These are phyloP conservation scores for Patella caerulea DNA, from an alignment of 2,888 invertebrate species.

Conservation along the genomic window DNA sequence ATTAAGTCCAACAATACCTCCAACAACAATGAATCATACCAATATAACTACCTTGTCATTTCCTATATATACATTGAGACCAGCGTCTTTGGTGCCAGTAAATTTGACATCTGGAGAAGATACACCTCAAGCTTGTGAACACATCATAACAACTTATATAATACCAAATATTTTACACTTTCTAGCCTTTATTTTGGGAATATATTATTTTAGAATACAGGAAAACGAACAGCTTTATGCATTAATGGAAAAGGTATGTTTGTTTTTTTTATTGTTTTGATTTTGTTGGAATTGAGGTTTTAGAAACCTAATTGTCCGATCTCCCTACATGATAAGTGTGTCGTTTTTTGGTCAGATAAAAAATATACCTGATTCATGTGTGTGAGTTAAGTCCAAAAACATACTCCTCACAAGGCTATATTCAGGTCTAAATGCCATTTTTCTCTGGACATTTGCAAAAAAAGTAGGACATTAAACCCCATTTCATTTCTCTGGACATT, in stretches of 20 bases:
- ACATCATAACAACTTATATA: slow-evolving; percentile 69
- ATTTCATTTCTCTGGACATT: no score
- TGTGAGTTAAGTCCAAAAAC: no score
- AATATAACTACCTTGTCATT: slow-evolving; percentile 18
- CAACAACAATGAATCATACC: slow-evolving; percentile 27
- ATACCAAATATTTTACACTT: slow-evolving; percentile 70
- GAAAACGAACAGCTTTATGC: slow-evolving; percentile 71
- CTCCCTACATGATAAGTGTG: no score
- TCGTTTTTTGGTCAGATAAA: no score
- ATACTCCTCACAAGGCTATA: no score
- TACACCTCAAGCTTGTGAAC: slow-evolving; percentile 55
- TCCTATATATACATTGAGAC: slow-evolving; percentile 32
- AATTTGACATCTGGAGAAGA: slow-evolving; percentile 39
- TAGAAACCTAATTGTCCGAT: no score
- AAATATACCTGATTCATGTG: no score
- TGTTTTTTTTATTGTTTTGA: background rate
- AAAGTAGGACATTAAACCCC: no score
- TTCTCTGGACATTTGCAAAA: no score
- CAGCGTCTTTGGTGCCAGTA: slow-evolving; percentile 23
- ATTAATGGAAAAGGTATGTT: slow-evolving; percentile 69
- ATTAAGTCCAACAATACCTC: slow-evolving; percentile 32
- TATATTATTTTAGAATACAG: slow-evolving; percentile 67
- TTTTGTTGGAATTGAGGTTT: no score
- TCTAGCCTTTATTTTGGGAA: slow-evolving; percentile 66
- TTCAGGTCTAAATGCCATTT: no score